Evolutionary conservation across 2,888 invertebrate species (phyloP).

Genomic region (Colostygia pectinataria): DNA sequence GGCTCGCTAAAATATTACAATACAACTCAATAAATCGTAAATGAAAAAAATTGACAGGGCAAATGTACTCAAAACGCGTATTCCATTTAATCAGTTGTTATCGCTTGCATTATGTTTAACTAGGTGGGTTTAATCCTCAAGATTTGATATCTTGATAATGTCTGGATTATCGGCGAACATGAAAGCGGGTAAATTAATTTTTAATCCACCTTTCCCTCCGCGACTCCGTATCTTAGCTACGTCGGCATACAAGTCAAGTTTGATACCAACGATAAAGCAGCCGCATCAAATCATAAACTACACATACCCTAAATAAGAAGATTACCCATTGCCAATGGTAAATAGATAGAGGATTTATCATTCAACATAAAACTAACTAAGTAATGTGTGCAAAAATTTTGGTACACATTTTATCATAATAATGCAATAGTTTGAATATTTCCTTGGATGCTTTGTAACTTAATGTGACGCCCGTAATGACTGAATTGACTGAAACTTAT

Average conservation of each 20-base stretch:
- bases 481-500: not conserved
- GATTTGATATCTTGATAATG: slow-evolving; percentile 80
- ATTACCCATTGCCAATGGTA: slow-evolving; percentile 28
- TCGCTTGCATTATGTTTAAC: slow-evolving; percentile 75
- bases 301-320: slow-evolving; percentile 36
- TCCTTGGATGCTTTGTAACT: not conserved
- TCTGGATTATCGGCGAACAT: slow-evolving; percentile 80
- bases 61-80: slow-evolving; percentile 39
- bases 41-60: slow-evolving; percentile 21
- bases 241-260: slow-evolving; percentile 54
- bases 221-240: slow-evolving; percentile 64
- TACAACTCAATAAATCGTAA: slow-evolving; percentile 8
- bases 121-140: slow-evolving; percentile 73
- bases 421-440: too few relatives aligned
- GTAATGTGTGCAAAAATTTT: too few relatives aligned
- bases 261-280: slow-evolving; percentile 44
- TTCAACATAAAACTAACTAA: too few relatives aligned
- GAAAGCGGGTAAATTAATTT: slow-evolving; percentile 79
- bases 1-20: too few relatives aligned
- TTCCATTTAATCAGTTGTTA: slow-evolving; percentile 70
- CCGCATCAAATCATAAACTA: slow-evolving; percentile 41
- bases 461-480: not conserved
- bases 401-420: too few relatives aligned
- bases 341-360: not conserved
- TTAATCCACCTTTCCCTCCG: slow-evolving; percentile 76